Evolutionary conservation across 2,888 invertebrate species (phyloP).

Genomic region (Furcula furcula): DNA sequence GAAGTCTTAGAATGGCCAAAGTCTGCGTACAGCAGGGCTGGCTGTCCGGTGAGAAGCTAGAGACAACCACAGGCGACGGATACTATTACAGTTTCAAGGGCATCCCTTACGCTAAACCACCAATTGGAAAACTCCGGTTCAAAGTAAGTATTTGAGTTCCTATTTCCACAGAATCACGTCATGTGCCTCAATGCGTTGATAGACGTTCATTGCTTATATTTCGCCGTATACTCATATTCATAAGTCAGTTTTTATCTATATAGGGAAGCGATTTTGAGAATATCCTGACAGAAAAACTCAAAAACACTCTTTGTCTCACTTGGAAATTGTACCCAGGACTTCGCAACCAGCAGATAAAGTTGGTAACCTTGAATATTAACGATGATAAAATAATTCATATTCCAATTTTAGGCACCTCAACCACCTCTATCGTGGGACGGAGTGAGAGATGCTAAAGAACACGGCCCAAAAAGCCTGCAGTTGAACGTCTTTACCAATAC

Average conservation of each 20-base stretch:
- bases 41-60: slow-evolving; percentile 1
- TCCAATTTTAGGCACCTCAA: slow-evolving; percentile 15
- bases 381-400: not conserved
- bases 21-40: slow-evolving; percentile 7
- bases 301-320: no score
- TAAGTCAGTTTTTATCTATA: no score
- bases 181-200: no score
- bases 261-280: no score
- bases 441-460: slow-evolving; percentile 34
- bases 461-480: slow-evolving; percentile 11
- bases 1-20: no score
- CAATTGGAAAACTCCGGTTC: slow-evolving; percentile 4
- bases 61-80: slow-evolving; percentile 4
- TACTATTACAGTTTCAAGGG: slow-evolving; percentile 8
- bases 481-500: slow-evolving; percentile 2
- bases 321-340: no score
- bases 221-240: no score
- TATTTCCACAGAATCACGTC: not conserved
- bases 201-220: no score
- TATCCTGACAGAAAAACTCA: no score
- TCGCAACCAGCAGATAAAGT: no score
- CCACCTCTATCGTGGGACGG: slow-evolving; percentile 41
- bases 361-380: no score
- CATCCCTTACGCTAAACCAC: slow-evolving; percentile 12
- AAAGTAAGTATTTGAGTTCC: slow-evolving; percentile 2